Base-by-base conservation (phyloP, 2,888 invertebrate species). In the Amphipoea oculea region DNA sequence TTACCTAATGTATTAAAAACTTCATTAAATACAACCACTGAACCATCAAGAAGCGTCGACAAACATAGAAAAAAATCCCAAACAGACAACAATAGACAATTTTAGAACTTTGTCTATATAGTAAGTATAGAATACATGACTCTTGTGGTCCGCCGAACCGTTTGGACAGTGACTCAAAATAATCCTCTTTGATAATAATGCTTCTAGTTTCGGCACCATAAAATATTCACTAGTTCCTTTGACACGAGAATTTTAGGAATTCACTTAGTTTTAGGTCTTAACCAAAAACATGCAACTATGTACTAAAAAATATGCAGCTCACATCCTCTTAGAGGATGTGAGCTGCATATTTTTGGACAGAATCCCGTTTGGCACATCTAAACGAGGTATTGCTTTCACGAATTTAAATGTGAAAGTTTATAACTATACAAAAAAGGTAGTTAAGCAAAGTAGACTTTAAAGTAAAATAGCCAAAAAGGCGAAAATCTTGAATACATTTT, bases 151-250 rank as follows among this genome's bases (percentile, higher is more conserved):
- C 48, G 29, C 40, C 23, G 9, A 72, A 51, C 66, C 51, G 40
- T 48, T 17, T 29, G 12, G n/a, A 42, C 60, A 60, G 73, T 42
- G 48, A 57, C 76, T 72, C n/a, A 57, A 68, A 78, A 29, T 73
- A 79, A 77, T 68, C 72, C 76, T 48, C 79, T 78, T 78, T 70
- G 51, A 63, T 80, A 85, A 79, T 74, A 77, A 79, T 42, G 72
- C 12, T 68, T 73, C 63, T 76, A 78, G 76, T 75, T 83, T 70
- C 23, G 51, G 1, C 29, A 73, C 77, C 57, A 12, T 69, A 68
- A 79, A 78, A 72, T 84, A 74, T 71, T 77, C 42, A 48, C 70
- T 1, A 65, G 48, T 66, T 79, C 73, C 82, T 85, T 83, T 85
- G 79, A 67, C 40, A 11, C 0, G 14, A 14, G 14, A 65, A 77